Evolutionary conservation across 1,140 invertebrate species (phyloP).

Genomic region (Microplitis mediator): DNA sequence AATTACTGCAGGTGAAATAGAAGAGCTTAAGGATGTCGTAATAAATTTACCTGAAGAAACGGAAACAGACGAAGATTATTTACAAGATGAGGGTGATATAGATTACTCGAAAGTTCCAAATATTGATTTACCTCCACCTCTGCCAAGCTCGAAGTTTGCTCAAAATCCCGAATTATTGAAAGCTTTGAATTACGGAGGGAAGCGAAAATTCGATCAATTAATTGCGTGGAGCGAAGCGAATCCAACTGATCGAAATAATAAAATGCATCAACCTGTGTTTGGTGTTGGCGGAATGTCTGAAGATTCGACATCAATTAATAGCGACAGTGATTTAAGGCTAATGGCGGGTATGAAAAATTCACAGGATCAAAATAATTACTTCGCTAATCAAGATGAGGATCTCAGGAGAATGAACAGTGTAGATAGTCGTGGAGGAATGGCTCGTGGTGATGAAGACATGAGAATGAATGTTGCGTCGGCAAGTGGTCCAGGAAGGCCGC

Average conservation of each 20-base stretch:
- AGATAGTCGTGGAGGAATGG: constrained; percentile 30
- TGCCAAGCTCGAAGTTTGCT: constrained; percentile 59
- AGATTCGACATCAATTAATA: constrained; percentile 43
- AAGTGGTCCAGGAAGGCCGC: constrained; percentile 41
- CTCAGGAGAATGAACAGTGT: constrained; percentile 34
- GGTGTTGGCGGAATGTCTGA: constrained; percentile 46
- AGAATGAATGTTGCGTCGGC: constrained; percentile 32
- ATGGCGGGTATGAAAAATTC: constrained; percentile 29
- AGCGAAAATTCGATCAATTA: constrained; percentile 58
- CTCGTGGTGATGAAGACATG: constrained; percentile 39
- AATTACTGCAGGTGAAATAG: constrained; percentile 77
- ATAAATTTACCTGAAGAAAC: constrained; percentile 62
- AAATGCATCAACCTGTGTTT: constrained; percentile 52
- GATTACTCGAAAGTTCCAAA: constrained; percentile 55
- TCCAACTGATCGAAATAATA: constrained; percentile 43
- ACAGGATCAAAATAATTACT: constrained; percentile 1
- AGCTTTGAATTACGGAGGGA: constrained; percentile 55
- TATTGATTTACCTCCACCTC: constrained; percentile 53
- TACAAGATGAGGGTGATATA: constrained; percentile 60
- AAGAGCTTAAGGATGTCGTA: constrained; percentile 77
- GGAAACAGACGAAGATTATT: constrained; percentile 65
- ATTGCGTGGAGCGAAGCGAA: constrained; percentile 55
- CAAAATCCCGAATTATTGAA: constrained; percentile 58
- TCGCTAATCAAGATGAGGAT: constrained; percentile 39
- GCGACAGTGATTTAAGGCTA: constrained; percentile 48